phyloP scores from a whole-genome alignment of 2,888 invertebrate genomes.

The Cecidostiba fungosa region DNA sequence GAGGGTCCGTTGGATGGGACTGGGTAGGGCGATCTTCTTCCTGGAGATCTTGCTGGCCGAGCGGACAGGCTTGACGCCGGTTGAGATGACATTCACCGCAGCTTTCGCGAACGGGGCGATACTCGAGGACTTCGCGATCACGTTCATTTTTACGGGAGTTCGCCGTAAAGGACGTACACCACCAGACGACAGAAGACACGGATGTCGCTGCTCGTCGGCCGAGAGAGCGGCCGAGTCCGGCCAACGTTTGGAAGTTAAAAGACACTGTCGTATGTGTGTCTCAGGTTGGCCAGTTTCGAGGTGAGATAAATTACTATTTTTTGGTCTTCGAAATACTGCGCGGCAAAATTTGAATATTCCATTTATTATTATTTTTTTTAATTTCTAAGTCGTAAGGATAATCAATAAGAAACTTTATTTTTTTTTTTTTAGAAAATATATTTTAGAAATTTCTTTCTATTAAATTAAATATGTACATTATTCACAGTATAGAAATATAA shows the following conservation, averaged over 20 bases:
- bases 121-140: slow-evolving; percentile 85
- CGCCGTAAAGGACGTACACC: slow-evolving; percentile 32
- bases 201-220: slow-evolving; percentile 45
- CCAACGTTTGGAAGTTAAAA: not conserved
- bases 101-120: slow-evolving; percentile 86
- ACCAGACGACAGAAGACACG: slow-evolving; percentile 61
- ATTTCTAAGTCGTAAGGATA: not conserved
- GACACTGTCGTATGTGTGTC: not conserved
- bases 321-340: not conserved
- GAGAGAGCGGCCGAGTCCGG: not conserved
- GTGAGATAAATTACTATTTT: not conserved
- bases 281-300: not conserved
- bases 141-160: slow-evolving; percentile 83
- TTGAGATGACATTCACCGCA: slow-evolving; percentile 86
- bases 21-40: slow-evolving; percentile 77
- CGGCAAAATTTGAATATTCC: not conserved
- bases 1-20: slow-evolving; percentile 81
- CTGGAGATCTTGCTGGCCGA: slow-evolving; percentile 82
- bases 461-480: slow-evolving; percentile 24
- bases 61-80: slow-evolving; percentile 83
- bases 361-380: not conserved
- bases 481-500: not conserved
- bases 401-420: not conserved
- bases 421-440: not conserved
- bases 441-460: slow-evolving; percentile 14